Percentiles rank a stretch among this genome's conserved stretches.
Evolutionary conservation across 2,888 invertebrate species (phyloP).

Genomic region (Tenthredo livida): DNA sequence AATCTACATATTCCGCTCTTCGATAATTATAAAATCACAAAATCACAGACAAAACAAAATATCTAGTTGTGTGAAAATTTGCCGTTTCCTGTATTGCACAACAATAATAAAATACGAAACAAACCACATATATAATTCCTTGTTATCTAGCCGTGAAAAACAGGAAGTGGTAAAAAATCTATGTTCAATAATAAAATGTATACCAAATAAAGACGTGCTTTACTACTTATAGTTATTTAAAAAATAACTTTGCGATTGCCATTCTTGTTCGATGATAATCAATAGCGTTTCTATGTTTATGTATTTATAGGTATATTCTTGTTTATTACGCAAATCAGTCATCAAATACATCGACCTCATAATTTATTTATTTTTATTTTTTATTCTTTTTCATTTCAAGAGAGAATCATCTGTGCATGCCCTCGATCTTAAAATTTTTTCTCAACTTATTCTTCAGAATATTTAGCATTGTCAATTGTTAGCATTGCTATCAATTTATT

Average conservation of each 20-base stretch:
- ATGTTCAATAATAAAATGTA: conserved; percentile 29
- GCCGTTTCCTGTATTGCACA: conserved; percentile 18
- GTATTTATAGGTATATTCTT: neutral
- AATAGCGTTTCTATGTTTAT: neutral
- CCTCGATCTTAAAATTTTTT: neutral
- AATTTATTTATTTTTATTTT: neutral
- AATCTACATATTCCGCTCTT: neutral
- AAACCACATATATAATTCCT: neutral
- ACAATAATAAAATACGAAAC: neutral
- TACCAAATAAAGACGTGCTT: conserved; percentile 31
- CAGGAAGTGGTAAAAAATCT: conserved; percentile 18
- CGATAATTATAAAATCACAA: neutral
- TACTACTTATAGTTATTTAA: conserved; percentile 20
- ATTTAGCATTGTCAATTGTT: no score
- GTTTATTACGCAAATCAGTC: neutral
- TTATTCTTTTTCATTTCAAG: neutral
- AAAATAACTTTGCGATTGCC: neutral
- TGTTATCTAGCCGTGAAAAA: neutral
- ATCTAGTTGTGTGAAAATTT: neutral
- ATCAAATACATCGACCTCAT: neutral
- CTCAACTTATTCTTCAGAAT: neutral
- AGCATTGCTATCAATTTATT: neutral
- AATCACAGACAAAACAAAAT: neutral
- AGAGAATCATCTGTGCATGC: neutral
- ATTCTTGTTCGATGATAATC: neutral